These are phyloP conservation scores for Lindbergichthys nudifrons DNA, from an alignment of 2,797 vertebrate species.

Conservation along the genomic window DNA sequence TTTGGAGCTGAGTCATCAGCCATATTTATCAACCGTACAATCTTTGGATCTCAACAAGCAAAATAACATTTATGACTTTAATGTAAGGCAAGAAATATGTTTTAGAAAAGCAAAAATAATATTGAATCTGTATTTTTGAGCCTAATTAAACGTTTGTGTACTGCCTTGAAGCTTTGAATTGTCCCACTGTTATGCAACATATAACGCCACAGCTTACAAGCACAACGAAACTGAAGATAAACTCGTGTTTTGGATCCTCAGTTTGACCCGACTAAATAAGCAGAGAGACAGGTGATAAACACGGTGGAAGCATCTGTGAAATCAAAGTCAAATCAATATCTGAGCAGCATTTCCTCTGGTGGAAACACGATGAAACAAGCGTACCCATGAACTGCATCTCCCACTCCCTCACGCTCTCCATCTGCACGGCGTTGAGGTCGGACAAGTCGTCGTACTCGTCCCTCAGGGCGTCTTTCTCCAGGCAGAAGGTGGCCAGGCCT, in stretches of 20 bases:
- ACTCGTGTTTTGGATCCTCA: neutral
- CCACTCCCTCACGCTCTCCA: conserved; percentile 99
- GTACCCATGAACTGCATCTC: conserved; percentile 99
- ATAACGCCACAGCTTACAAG: neutral
- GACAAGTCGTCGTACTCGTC: conserved; percentile 98
- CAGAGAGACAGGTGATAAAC: neutral
- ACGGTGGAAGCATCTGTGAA: neutral
- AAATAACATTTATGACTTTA: neutral
- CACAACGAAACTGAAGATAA: neutral
- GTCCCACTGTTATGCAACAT: neutral
- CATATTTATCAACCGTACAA: too few species aligned
- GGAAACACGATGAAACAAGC: conserved; percentile 5
- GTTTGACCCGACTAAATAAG: neutral
- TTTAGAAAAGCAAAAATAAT: too few species aligned
- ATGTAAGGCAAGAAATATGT: neutral
- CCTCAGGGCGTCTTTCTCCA: conserved; percentile 94
- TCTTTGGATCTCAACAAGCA: neutral
- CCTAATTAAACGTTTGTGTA: neutral
- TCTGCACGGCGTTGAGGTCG: conserved; percentile 97
- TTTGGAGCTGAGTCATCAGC: too few species aligned
- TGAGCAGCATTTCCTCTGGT: neutral
- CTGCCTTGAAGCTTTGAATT: neutral
- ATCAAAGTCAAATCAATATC: conserved; percentile 19
- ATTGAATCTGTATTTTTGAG: neutral
- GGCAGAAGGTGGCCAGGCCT: conserved; percentile 97